phyloP scores from a whole-genome alignment of 2,797 vertebrate species.

The Carduelis carduelis region DNA sequence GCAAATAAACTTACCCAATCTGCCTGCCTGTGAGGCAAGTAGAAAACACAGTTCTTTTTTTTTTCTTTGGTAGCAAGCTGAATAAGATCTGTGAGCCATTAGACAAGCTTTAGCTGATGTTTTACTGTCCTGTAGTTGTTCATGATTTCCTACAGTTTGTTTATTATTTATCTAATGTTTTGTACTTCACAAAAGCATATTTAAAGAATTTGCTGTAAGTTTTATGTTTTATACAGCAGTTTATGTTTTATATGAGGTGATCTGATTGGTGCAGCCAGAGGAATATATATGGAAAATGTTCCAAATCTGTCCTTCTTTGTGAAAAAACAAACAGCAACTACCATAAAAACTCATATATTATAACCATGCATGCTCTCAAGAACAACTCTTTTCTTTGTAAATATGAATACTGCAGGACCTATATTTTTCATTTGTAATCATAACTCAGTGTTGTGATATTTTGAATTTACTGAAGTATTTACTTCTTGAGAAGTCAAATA shows the following conservation, averaged over 20 bases:
- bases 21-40: neutral
- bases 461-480: neutral
- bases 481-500: neutral
- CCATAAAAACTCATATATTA: neutral
- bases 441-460: neutral
- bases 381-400: neutral
- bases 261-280: neutral
- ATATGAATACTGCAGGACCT: neutral
- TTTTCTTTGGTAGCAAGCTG: neutral
- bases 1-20: neutral
- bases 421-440: neutral
- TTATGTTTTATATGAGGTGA: neutral
- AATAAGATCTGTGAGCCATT: neutral
- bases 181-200: neutral
- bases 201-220: neutral
- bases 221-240: neutral
- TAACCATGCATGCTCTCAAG: neutral
- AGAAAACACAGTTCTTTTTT: fast-evolving
- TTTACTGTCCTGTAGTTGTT: neutral
- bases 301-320: neutral
- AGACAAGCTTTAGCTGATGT: neutral
- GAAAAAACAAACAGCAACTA: neutral
- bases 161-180: neutral
- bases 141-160: neutral
- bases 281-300: neutral